A percentile compares a stretch with the other conserved stretches of the same genome.
Evolutionary conservation across 2,113 vertebrate genomes (phyloP).

Genomic region (Notothenia rossii): DNA sequence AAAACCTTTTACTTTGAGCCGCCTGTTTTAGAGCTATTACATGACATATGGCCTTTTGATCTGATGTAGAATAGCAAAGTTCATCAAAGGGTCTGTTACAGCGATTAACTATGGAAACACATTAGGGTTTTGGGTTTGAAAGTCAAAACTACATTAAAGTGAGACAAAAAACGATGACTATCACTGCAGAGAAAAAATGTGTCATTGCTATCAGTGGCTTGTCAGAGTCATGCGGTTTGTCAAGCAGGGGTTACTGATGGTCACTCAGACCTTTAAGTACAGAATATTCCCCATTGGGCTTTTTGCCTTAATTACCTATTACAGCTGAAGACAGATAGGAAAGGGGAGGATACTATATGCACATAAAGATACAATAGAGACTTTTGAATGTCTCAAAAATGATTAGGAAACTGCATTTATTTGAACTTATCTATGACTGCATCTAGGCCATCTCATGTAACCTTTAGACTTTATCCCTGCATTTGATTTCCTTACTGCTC

Average conservation of each 20-base stretch:
- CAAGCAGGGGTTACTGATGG: not conserved
- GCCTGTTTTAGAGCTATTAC: not conserved
- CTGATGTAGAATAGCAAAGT: slow-evolving; percentile 32
- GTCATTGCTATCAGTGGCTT: not conserved
- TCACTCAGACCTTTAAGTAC: not conserved
- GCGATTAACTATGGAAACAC: slow-evolving; percentile 53
- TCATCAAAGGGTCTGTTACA: slow-evolving; percentile 34
- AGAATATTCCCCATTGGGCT: not conserved
- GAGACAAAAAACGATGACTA: slow-evolving; percentile 31
- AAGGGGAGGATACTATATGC: too few relatives aligned
- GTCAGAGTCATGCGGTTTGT: not conserved
- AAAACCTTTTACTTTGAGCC: not conserved
- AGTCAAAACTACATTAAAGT: slow-evolving; percentile 41
- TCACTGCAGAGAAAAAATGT: slow-evolving; percentile 14
- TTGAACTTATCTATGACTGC: not conserved
- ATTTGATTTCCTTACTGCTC: not conserved
- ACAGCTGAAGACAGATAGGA: too few relatives aligned
- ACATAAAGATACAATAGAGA: too few relatives aligned
- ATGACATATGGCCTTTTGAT: slow-evolving; percentile 12
- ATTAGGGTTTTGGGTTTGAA: slow-evolving; percentile 16
- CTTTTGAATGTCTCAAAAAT: too few relatives aligned
- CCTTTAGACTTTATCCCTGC: not conserved
- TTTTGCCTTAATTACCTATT: too few relatives aligned
- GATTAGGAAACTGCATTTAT: not conserved
- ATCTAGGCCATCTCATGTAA: not conserved